Conservation (phyloP, 2,797 vertebrate genomes). For the Ceryle rudis region DNA sequence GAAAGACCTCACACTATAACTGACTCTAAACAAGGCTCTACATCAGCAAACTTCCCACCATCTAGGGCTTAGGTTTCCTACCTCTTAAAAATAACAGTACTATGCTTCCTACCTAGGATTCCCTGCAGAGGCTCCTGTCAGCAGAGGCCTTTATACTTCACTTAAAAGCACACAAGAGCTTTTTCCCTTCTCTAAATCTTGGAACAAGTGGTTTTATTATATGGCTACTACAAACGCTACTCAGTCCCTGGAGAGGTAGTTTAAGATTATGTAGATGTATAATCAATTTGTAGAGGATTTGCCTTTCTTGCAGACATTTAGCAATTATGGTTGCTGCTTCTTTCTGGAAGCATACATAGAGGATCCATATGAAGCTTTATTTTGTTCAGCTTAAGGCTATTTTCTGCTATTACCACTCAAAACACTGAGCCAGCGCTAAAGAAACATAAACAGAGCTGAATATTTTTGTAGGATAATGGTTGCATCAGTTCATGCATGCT, state of each 20-base stretch:
- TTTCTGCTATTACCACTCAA: not conserved
- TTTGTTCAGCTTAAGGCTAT: not conserved
- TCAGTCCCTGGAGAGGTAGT: not conserved
- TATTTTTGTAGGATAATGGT: not conserved
- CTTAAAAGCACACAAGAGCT: not conserved
- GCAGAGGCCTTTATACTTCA: not conserved
- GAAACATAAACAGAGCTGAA: not conserved
- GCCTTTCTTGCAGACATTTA: not conserved
- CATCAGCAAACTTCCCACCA: not conserved
- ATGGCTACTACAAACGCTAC: not conserved
- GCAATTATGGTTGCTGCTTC: not conserved
- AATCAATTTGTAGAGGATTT: not conserved
- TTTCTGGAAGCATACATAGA: not conserved
- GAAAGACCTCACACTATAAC: not conserved
- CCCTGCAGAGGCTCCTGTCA: not conserved
- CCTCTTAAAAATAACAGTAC: not conserved
- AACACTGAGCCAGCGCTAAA: not conserved
- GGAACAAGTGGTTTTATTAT: not conserved
- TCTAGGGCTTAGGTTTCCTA: not conserved
- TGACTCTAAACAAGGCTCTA: not conserved
- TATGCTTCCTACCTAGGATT: not conserved
- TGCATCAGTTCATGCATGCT: not conserved
- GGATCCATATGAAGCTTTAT: not conserved
- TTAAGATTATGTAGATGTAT: not conserved
- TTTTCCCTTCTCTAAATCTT: not conserved